Evolutionary conservation across 2,888 invertebrate genomes (phyloP).

Genomic region (Eucera pruinosa): DNA sequence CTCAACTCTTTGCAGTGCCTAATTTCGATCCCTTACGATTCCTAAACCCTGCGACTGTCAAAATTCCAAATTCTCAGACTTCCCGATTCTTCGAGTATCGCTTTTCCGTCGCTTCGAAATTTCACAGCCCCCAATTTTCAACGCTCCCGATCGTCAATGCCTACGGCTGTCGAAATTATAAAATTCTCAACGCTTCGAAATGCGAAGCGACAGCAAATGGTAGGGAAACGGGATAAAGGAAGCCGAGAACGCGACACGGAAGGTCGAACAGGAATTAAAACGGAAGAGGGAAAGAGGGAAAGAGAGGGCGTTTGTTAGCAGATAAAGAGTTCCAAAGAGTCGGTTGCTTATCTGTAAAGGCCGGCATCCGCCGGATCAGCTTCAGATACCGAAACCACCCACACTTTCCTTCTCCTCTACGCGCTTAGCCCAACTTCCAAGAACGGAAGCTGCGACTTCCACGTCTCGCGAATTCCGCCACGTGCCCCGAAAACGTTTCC

Average conservation of each 20-base stretch:
- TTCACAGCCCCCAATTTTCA: no score
- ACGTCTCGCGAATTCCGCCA: constrained; percentile 51
- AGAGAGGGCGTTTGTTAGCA: constrained; percentile 64
- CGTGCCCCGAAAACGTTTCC: no score
- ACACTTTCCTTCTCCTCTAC: constrained; percentile 81
- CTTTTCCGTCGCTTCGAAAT: no score
- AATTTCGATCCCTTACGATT: no score
- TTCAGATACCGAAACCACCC: constrained; percentile 81
- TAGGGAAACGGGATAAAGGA: constrained; percentile 56
- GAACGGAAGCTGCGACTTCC: constrained; percentile 65
- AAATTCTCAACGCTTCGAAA: no score
- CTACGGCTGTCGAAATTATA: no score
- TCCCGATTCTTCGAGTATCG: no score
- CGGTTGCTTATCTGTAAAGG: constrained; percentile 79
- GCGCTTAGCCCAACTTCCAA: constrained; percentile 66
- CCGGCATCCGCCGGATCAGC: constrained; percentile 84
- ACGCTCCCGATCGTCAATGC: no score
- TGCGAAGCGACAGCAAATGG: no score
- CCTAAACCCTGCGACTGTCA: no score
- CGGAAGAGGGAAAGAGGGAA: constrained; percentile 47
- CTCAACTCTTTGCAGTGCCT: no score
- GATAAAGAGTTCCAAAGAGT: constrained; percentile 83
- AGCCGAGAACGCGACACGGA: constrained; percentile 58
- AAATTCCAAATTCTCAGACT: no score
- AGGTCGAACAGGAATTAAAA: constrained; percentile 32